Percentiles rank a stretch among this genome's conserved stretches.
Conservation (phyloP, 2,113 vertebrate genomes). For the Barbus barbus region DNA sequence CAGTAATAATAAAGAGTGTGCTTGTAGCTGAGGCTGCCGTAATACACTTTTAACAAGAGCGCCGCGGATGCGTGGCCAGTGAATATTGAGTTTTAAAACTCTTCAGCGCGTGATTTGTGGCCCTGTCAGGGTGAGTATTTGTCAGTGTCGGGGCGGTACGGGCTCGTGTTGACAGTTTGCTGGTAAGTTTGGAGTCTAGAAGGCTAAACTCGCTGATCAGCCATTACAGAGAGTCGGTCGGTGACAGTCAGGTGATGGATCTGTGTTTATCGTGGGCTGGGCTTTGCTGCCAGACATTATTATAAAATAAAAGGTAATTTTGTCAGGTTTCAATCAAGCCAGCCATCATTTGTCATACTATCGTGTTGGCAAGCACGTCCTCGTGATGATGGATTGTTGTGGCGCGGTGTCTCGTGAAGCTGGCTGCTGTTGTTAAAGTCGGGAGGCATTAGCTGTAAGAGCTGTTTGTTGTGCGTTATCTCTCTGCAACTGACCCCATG, state of each 20-base stretch:
- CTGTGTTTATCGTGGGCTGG: slow-evolving; percentile 92
- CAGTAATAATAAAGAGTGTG: slow-evolving; percentile 75
- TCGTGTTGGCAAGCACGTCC: slow-evolving; percentile 69
- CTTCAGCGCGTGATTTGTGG: slow-evolving; percentile 95
- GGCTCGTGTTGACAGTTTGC: slow-evolving; percentile 89
- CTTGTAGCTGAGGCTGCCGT: slow-evolving; percentile 68
- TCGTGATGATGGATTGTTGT: slow-evolving; percentile 70
- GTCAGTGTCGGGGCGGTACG: slow-evolving; percentile 90
- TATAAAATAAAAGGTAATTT: slow-evolving; percentile 91
- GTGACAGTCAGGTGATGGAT: slow-evolving; percentile 85
- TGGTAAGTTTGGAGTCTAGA: slow-evolving; percentile 88
- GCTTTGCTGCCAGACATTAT: slow-evolving; percentile 98
- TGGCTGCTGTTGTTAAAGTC: slow-evolving; percentile 63
- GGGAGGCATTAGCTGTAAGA: slow-evolving; percentile 55
- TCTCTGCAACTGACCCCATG: slow-evolving; percentile 48
- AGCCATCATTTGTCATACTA: slow-evolving; percentile 85
- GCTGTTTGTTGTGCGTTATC: no score
- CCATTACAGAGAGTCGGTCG: slow-evolving; percentile 84
- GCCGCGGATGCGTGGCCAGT: slow-evolving; percentile 89
- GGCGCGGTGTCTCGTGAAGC: slow-evolving; percentile 59
- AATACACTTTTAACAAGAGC: slow-evolving; percentile 85
- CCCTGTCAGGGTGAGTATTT: slow-evolving; percentile 97
- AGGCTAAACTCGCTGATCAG: slow-evolving; percentile 92
- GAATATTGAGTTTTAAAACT: slow-evolving; percentile 99
- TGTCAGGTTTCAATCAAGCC: slow-evolving; percentile 96